A percentile compares a stretch with the other conserved stretches of the same genome.
Evolutionary conservation across 2,113 vertebrate genomes (phyloP).

Genomic region (Mirounga angustirostris): DNA sequence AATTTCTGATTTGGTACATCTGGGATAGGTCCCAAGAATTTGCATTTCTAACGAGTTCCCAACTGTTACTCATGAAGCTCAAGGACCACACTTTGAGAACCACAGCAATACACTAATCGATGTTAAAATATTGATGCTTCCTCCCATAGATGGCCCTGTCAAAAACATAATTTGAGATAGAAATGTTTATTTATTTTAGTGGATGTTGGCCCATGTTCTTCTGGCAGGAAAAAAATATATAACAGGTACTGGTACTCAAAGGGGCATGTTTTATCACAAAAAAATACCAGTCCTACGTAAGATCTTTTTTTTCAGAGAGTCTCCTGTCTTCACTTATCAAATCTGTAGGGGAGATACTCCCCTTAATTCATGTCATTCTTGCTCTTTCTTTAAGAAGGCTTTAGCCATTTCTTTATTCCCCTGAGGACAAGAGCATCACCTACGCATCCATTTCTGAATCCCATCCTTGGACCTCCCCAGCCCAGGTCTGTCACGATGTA

Average conservation of each 20-base stretch:
- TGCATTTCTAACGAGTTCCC: background rate
- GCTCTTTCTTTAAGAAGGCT: background rate
- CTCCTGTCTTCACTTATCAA: background rate
- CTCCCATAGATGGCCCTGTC: background rate
- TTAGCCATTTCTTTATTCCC: background rate
- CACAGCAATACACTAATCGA: background rate
- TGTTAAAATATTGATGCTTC: background rate
- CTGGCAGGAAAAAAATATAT: background rate
- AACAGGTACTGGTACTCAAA: background rate
- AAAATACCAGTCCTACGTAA: background rate
- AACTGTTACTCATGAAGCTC: background rate
- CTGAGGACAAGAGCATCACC: background rate
- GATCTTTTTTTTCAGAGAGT: background rate
- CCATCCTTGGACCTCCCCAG: background rate
- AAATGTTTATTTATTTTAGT: constrained; percentile 33
- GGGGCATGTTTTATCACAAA: background rate
- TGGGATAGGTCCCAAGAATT: background rate
- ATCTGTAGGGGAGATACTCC: background rate
- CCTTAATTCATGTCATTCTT: background rate
- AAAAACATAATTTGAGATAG: constrained; percentile 17
- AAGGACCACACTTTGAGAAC: background rate
- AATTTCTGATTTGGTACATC: background rate
- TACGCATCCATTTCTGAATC: background rate
- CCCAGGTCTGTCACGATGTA: too few species aligned
- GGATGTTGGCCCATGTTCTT: background rate